Base-by-base conservation (phyloP, 2,113 vertebrate genomes). In the Lophochroa leadbeateri region DNA sequence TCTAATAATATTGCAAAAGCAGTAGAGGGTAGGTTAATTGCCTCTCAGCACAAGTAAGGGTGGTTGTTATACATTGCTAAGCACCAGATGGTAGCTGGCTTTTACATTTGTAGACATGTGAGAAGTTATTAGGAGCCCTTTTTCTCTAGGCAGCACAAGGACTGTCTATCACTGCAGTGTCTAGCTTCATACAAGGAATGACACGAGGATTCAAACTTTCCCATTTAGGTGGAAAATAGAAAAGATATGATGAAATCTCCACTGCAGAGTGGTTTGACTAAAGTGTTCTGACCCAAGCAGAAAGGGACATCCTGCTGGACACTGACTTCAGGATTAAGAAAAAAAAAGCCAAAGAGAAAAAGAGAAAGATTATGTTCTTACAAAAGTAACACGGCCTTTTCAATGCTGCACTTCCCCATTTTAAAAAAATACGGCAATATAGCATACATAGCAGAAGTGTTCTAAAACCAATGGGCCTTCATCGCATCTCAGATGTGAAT, bases 51-150 rank as follows among this genome's bases (percentile, higher is more conserved):
- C 55, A 96, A 61, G 47, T 84, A 89, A 70, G 39, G 14, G 35
- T 64, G 27, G 29, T 71, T 92, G 57, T 91, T 94, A 80, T 31
- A 65, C 68, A 82, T 82, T 50, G 41, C 47, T 72, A 85, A 88
- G 67, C 65, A 91, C 61, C 67, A 94, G 83, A 91, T 84, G 65
- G 69, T 57, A 79, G 61, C 41, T 89, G 61, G 72, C 37, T 94
- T 94, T 95, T 89, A 81, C 78, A 52, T 71, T 60, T 63, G 39
- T 37, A 82, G 83, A 39, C 47, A 68, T 86, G 37, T 53, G 60
- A 78, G 80, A 83, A 75, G 19, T 74, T 86, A 95, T 78, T 81
- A 92, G 41, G 29, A 91, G 39, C 50, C 39, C 5, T 84, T 24
- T 12, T 50, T 87, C 9, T 4, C 61, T n/a, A 71, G 68, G 70